Evolutionary conservation across 2,888 invertebrate genomes (phyloP).

Genomic region (Mesochorus sp.): DNA sequence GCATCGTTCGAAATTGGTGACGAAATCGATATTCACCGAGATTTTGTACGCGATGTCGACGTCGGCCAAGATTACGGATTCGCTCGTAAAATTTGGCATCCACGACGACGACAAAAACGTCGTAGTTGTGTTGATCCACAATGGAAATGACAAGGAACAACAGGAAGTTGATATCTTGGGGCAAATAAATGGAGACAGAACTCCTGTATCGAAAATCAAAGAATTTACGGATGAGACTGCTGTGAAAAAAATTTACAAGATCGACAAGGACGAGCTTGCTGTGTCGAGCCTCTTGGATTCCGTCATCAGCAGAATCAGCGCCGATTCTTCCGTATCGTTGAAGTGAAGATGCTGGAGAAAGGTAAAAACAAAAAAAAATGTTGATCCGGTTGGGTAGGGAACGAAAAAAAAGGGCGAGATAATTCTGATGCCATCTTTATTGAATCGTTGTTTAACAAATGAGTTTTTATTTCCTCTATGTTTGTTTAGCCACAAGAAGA

Average conservation of each 20-base stretch:
- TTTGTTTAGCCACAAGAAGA: slow-evolving; percentile 47
- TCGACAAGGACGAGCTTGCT: slow-evolving; percentile 83
- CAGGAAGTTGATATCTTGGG: slow-evolving; percentile 79
- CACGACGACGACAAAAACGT: slow-evolving; percentile 82
- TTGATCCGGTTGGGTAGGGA: background rate
- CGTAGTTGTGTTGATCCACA: slow-evolving; percentile 82
- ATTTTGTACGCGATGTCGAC: slow-evolving; percentile 87
- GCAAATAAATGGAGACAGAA: slow-evolving; percentile 84
- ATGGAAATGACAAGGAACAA: slow-evolving; percentile 69
- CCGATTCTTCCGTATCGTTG: slow-evolving; percentile 84
- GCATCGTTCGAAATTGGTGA: slow-evolving; percentile 83
- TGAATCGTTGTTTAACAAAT: slow-evolving; percentile 59
- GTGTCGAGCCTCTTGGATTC: slow-evolving; percentile 83
- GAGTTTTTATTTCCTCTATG: slow-evolving; percentile 12
- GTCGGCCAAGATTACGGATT: slow-evolving; percentile 88
- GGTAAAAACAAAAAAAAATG: background rate
- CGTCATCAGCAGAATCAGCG: slow-evolving; percentile 87
- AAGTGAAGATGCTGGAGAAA: slow-evolving; percentile 59
- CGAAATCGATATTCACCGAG: slow-evolving; percentile 86
- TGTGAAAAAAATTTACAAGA: slow-evolving; percentile 85
- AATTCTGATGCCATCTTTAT: slow-evolving; percentile 61
- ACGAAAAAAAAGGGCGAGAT: slow-evolving; percentile 3
- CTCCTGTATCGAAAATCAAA: slow-evolving; percentile 82
- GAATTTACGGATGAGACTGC: slow-evolving; percentile 82
- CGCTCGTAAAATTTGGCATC: slow-evolving; percentile 87